These are phyloP conservation scores for Sphaeridia pumilis DNA, from an alignment of 2,888 invertebrate species.

Conservation along the genomic window DNA sequence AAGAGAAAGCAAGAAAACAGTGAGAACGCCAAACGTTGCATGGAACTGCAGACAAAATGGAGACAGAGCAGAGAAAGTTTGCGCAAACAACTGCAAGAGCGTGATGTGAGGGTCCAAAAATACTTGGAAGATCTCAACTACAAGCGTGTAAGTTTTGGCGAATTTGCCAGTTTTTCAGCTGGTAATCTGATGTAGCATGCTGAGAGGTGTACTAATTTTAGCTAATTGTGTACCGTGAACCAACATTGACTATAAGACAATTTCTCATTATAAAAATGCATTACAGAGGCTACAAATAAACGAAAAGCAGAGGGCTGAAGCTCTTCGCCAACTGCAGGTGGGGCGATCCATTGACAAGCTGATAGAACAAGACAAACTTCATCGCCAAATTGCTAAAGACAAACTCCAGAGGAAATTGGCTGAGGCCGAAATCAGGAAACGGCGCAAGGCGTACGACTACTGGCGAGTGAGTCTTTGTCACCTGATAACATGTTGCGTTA, in stretches of 20 bases:
- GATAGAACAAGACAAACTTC: conserved; percentile 32
- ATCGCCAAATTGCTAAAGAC: conserved; percentile 23
- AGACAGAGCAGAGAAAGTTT: conserved; percentile 37
- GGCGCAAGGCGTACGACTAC: conserved; percentile 29
- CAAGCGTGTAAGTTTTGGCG: conserved; percentile 33
- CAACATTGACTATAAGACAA: too few species aligned
- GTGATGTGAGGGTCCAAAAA: conserved; percentile 37
- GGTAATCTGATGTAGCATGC: background rate
- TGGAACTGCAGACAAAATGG: conserved; percentile 37
- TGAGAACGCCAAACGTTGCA: conserved; percentile 36
- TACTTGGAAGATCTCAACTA: conserved; percentile 37
- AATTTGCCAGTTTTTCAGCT: background rate
- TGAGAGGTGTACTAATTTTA: too few species aligned
- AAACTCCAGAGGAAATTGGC: conserved; percentile 29
- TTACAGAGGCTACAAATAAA: conserved; percentile 24
- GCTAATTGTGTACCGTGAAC: too few species aligned
- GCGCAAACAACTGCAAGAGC: conserved; percentile 36
- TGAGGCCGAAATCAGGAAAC: conserved; percentile 31
- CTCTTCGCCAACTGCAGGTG: conserved; percentile 32
- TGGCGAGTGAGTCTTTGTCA: conserved; percentile 21
- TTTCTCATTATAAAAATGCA: too few species aligned
- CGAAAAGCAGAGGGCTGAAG: conserved; percentile 34
- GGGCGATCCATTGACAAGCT: conserved; percentile 33
- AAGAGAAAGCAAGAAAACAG: conserved; percentile 37
- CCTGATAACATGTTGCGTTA: background rate